These are phyloP conservation scores for Prolemur simus DNA, from an alignment of 2,113 vertebrate species.

Conservation along the genomic window DNA sequence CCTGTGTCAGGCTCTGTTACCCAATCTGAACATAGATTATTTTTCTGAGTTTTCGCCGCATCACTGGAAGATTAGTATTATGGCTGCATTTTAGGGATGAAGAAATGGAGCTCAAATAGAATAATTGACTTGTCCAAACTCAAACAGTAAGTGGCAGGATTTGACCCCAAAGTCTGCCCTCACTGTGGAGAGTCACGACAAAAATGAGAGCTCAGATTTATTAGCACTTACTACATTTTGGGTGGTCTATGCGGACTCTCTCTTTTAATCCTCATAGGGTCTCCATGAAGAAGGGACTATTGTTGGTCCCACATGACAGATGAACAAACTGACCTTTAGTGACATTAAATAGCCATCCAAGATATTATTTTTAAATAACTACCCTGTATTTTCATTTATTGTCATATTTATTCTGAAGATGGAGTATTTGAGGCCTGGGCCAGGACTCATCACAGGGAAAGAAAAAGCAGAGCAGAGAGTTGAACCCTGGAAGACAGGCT, in stretches of 20 bases:
- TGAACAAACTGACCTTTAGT: background rate
- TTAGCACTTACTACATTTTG: background rate
- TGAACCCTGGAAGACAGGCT: too few species aligned
- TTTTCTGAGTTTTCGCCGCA: background rate
- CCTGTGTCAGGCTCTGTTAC: background rate
- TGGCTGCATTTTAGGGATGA: background rate
- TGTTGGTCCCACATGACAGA: background rate
- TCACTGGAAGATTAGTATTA: background rate
- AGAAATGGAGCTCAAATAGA: background rate
- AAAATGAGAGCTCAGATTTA: background rate
- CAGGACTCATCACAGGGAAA: background rate
- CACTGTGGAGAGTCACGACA: background rate
- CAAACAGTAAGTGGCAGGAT: background rate
- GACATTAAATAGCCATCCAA: background rate
- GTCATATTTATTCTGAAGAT: background rate
- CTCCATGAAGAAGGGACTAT: too few species aligned
- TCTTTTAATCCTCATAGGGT: background rate
- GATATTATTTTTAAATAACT: background rate
- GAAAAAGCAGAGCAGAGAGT: too few species aligned
- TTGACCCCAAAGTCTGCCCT: background rate
- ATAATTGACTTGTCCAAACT: background rate
- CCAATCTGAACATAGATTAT: fast-evolving
- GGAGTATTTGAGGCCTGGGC: background rate
- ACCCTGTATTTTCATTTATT: background rate
- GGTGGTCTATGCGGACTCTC: too few species aligned